These are phyloP conservation scores for Pipra filicauda DNA, from an alignment of 2,113 vertebrate species.

Conservation along the genomic window DNA sequence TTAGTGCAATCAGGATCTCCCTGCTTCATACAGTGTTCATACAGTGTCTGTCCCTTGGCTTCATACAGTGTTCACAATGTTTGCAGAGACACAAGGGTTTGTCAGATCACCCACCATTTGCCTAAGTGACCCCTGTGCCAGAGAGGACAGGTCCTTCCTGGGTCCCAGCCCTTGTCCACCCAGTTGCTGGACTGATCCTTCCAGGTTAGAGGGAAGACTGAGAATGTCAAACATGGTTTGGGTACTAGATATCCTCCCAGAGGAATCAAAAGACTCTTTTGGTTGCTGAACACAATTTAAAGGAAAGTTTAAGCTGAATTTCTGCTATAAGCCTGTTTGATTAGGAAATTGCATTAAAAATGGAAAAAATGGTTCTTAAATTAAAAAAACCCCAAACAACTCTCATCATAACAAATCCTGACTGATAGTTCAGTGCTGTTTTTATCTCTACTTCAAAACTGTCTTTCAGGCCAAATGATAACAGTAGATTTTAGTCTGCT, in stretches of 20 bases:
- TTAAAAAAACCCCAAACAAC: background rate
- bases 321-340: background rate
- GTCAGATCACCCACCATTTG: background rate
- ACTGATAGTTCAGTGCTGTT: background rate
- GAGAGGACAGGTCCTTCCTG: background rate
- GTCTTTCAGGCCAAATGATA: background rate
- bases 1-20: background rate
- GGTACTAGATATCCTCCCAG: background rate
- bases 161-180: background rate
- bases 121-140: background rate
- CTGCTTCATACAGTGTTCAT: background rate
- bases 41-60: background rate
- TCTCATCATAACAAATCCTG: background rate
- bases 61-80: rapidly evolving
- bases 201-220: background rate
- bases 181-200: background rate
- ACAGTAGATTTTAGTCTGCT: background rate
- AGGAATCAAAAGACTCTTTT: background rate
- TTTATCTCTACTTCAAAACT: background rate
- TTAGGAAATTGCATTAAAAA: background rate
- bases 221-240: background rate
- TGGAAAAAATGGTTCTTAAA: background rate
- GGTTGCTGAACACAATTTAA: background rate
- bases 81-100: background rate
- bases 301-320: background rate